These are phyloP conservation scores for Salticus scenicus DNA, from an alignment of 2,888 invertebrate species.

Conservation along the genomic window DNA sequence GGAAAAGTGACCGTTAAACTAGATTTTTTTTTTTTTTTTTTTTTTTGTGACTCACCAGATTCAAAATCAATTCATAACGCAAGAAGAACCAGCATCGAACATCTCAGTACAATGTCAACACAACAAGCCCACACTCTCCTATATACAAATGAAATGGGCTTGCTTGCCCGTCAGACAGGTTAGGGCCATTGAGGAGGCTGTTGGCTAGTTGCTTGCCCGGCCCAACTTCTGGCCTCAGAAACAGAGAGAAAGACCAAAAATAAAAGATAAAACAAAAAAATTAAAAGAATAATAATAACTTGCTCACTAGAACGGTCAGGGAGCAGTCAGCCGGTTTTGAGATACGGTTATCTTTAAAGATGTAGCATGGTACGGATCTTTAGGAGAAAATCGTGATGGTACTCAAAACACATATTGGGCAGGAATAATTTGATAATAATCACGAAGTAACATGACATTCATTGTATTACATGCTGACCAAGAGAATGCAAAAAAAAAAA, in stretches of 20 bases:
- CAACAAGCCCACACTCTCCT: slow-evolving; percentile 2
- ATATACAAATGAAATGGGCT: neutral
- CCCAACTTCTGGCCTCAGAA: slow-evolving; percentile 43
- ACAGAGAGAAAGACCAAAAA: neutral
- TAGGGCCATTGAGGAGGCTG: slow-evolving; percentile 34
- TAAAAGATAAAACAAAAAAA: too few species aligned
- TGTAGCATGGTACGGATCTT: neutral
- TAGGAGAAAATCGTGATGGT: neutral
- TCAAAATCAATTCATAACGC: neutral
- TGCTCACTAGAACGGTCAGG: slow-evolving; percentile 47
- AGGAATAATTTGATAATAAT: too few species aligned
- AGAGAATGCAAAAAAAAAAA: too few species aligned
- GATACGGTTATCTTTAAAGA: neutral
- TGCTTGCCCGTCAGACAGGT: slow-evolving; percentile 52
- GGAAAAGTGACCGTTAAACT: neutral
- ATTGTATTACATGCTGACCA: too few species aligned
- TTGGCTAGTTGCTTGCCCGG: slow-evolving; percentile 7
- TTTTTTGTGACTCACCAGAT: slow-evolving; percentile 4
- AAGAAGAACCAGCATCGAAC: neutral
- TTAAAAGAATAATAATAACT: slow-evolving; percentile 22
- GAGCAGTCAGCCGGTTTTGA: slow-evolving; percentile 39
- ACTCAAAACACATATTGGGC: neutral
- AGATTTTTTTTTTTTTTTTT: too few species aligned
- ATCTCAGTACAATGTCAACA: neutral
- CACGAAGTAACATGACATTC: too few species aligned